Evolutionary conservation across 2,888 invertebrate genomes (phyloP).

Genomic region (Neuroscelio doddi): DNA sequence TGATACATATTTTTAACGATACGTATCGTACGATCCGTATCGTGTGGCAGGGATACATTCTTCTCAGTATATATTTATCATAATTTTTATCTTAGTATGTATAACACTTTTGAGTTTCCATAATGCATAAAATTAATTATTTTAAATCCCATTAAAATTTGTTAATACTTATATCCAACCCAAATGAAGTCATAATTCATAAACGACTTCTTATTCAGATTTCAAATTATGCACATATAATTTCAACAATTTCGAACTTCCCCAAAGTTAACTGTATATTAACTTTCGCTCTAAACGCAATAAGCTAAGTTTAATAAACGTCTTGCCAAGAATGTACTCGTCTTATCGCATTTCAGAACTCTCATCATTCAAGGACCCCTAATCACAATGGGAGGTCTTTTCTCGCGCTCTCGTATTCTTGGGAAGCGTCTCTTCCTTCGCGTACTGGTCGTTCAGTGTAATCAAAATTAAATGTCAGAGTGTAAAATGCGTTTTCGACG

Average conservation of each 20-base stretch:
- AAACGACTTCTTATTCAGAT: background rate
- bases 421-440: slow-evolving; percentile 27
- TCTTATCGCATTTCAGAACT: slow-evolving; percentile 23
- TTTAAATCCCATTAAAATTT: too few relatives aligned
- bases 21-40: too few relatives aligned
- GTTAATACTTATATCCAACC: too few relatives aligned
- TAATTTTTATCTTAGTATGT: too few relatives aligned
- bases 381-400: slow-evolving; percentile 25
- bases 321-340: background rate
- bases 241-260: background rate
- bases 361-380: slow-evolving; percentile 22
- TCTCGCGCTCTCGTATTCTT: slow-evolving; percentile 11
- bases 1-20: too few relatives aligned
- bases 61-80: too few relatives aligned
- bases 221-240: background rate
- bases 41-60: too few relatives aligned
- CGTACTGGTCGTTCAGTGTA: slow-evolving; percentile 30
- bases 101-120: too few relatives aligned
- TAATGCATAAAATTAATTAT: too few relatives aligned
- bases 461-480: slow-evolving; percentile 43
- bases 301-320: slow-evolving; percentile 24
- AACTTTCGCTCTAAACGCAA: slow-evolving; percentile 8
- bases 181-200: background rate
- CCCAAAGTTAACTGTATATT: slow-evolving; percentile 1
- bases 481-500: slow-evolving; percentile 36